Base-by-base conservation (phyloP, 2,797 vertebrate genomes). In the Hozukius guyotensis region DNA sequence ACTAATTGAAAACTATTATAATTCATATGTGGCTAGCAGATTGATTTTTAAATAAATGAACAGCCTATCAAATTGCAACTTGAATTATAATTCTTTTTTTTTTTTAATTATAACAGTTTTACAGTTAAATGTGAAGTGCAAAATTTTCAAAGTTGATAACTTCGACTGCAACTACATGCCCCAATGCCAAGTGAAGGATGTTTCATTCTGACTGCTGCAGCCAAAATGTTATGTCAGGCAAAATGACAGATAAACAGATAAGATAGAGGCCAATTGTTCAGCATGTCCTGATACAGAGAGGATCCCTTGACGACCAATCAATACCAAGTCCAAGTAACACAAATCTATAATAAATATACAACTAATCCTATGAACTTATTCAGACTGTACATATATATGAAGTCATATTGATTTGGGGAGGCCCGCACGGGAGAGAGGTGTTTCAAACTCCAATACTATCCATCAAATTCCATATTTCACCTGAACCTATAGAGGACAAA, bases 401-500 rank as follows among this genome's bases (percentile, higher is more conserved):
- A 46, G 42, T 46, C 18, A 56, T 38, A 69, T 38, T 52, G 14
- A 60, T 83, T 56, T 65, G 5, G 9, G 11, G 25, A 77, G 5
- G 24, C 6, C 13, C 12, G 22, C 10, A 38, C 4, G 16, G 2
- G 2, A 67, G 31, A 32, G 24, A 12, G 20, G 27, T 56, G 12
- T 55, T 64, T 77, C n/a, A 73, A 70, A 72, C 46, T 36, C 20
- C 4, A n/a, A n/a, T 14, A 64, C 4, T 11, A 29, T 69, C 22
- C 5, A 34, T 72, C 18, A 18, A 80, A 72, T 71, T 78, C 46
- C 34, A 56, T 77, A 63, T 78, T 60, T 65, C 18, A 16, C 9
- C 42, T 73, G 46, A 36, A 46, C 10, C 46, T 67, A 69, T 22
- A 20, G 46, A 70, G 18, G 11, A 76, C 59, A 80, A 81, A 82